Base-by-base conservation (phyloP, 92 coral and sea anemone genomes). In the Actinernus sp. region DNA sequence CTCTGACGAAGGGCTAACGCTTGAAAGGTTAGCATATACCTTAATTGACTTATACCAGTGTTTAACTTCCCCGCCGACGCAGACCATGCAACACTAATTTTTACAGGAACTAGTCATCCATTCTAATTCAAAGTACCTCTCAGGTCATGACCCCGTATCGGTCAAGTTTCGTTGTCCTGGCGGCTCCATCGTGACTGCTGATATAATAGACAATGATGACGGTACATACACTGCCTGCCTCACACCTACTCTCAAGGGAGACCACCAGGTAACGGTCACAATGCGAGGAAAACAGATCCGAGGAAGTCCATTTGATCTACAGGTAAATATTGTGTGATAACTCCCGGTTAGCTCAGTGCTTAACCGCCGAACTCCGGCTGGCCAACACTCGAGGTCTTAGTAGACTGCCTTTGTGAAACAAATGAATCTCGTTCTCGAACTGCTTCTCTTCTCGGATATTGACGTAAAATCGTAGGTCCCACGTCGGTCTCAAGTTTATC, bases 271-370 rank as follows among this genome's bases (percentile, higher is more conserved):
- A 47, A 90, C 87, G 24, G 89, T 90, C 2, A 82, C 84, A 39
- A 56, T 87, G 38, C 78, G 86, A 14, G 96, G 92, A 18, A 90
- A 86, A 63, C 92, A 92, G 11, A 90, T 90, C 65, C 84, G 81
- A 62, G 96, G 79, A 59, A 86, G 86, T 18, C 88, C 96, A 3
- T 90, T 74, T 55, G 89, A 90, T 52, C 51, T 90, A 23, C 92
- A 90, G 89, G 89, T 76, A 31, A 4, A 31, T 34, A 61, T 2
- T 31, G n/a, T n/a, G n/a, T n/a, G n/a, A 27, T 29, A 56, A 56
- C 17, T 34, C 59, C 7, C 54, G 21, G 6, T 11, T 8, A 47
- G n/a, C n/a, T n/a, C n/a, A n/a, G 43, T 37, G 43, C 54, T 5
- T 8, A 13, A 47, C 5, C 17, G 54, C 41, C 41, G 41, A 6